Evolutionary conservation across 2,888 invertebrate genomes (phyloP).

Genomic region (Hipparchia semele): DNA sequence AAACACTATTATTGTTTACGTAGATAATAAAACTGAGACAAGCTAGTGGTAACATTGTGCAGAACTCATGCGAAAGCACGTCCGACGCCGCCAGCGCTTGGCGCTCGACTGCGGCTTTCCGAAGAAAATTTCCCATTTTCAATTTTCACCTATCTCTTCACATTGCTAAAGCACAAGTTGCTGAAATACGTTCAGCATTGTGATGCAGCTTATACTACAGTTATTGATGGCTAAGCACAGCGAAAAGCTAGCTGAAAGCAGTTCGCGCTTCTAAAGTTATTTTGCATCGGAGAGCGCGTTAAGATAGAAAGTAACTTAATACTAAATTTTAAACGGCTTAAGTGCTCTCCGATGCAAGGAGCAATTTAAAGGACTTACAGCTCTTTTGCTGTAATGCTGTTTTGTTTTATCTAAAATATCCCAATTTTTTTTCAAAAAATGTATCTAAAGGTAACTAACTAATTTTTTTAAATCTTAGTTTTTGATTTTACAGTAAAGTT

Average conservation of each 20-base stretch:
- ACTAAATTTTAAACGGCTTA: no score
- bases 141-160: conserved; percentile 39
- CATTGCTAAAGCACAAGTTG: conserved; percentile 38
- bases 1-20: conserved; percentile 47
- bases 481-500: background rate
- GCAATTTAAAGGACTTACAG: no score
- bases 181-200: background rate
- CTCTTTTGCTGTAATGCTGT: no score
- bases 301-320: no score
- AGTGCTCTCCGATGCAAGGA: no score
- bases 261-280: background rate
- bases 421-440: no score
- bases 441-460: no score
- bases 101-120: conserved; percentile 66
- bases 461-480: no score
- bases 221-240: background rate
- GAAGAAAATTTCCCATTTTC: conserved; percentile 59
- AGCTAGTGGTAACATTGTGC: conserved; percentile 47
- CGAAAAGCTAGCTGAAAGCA: background rate
- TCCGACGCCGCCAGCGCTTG: conserved; percentile 62
- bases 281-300: no score
- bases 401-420: no score
- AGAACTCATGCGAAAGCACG: conserved; percentile 48
- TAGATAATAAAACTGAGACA: conserved; percentile 43
- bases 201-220: background rate